Percentiles rank a stretch among this genome's conserved stretches.
phyloP scores from a whole-genome alignment of 2,888 invertebrate genomes.

The Drosophila colorata region DNA sequence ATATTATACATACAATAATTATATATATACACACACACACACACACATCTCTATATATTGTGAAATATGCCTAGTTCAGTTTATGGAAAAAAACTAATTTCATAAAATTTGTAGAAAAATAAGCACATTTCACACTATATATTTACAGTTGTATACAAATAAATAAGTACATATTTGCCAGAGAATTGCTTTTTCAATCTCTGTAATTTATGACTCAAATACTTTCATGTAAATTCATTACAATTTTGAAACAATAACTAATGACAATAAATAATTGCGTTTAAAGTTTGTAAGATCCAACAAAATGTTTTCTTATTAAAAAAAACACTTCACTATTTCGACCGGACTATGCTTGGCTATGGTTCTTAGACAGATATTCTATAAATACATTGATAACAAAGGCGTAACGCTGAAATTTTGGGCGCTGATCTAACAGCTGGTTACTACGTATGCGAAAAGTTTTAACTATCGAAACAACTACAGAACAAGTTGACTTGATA shows the following conservation, averaged over 20 bases:
- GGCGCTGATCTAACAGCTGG: background rate
- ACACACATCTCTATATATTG: conserved; percentile 17
- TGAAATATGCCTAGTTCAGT: conserved; percentile 19
- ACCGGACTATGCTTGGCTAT: background rate
- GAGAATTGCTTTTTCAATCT: conserved; percentile 57
- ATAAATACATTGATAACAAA: conserved; percentile 5
- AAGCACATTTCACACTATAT: conserved; percentile 10
- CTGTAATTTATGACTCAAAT: conserved; percentile 19
- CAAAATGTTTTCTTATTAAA: background rate
- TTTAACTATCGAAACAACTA: background rate
- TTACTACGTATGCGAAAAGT: background rate
- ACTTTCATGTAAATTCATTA: conserved; percentile 39
- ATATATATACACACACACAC: conserved; percentile 14
- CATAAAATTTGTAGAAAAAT: background rate
- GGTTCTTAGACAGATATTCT: background rate
- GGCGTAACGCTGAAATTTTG: background rate
- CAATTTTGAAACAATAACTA: conserved; percentile 61
- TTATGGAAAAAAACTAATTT: too few relatives aligned
- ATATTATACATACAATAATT: conserved; percentile 37
- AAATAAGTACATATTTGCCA: conserved; percentile 13
- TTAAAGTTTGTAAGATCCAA: conserved; percentile 66
- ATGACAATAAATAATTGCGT: conserved; percentile 70
- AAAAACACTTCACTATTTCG: too few relatives aligned
- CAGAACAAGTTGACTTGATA: conserved; percentile 9
- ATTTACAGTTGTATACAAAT: conserved; percentile 3